Evolutionary conservation across 1,140 invertebrate species (phyloP).

Genomic region (Triops cancriformis): DNA sequence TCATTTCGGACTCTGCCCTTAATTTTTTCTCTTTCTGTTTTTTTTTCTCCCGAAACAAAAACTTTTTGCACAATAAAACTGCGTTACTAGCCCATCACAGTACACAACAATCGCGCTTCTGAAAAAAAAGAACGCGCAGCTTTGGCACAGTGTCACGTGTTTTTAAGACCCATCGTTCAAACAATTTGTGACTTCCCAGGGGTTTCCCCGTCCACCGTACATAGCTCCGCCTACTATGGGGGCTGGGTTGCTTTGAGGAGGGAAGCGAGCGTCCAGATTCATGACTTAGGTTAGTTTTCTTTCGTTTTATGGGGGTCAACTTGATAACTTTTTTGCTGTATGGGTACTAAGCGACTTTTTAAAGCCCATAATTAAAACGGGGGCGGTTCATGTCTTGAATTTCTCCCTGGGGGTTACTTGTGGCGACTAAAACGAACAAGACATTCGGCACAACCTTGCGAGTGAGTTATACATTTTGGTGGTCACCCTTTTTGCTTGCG

Average conservation of each 20-base stretch:
- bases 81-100: conserved; percentile 8
- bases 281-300: conserved; percentile 2
- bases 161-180: background rate
- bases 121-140: background rate
- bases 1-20: background rate
- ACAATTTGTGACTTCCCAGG: background rate
- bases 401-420: background rate
- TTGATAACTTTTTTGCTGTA: background rate
- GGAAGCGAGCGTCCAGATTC: background rate
- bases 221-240: background rate
- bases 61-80: background rate
- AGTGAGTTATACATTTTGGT: background rate
- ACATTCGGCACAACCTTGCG: conserved; percentile 8
- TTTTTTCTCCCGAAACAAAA: background rate
- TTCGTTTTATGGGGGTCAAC: background rate
- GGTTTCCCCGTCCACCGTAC: background rate
- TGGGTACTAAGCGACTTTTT: no score
- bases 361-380: no score
- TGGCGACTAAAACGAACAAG: conserved; percentile 3
- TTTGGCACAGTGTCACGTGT: conserved; percentile 9
- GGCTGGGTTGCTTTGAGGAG: background rate
- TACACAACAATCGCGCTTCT: background rate
- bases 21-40: background rate
- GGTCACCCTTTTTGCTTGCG: background rate
- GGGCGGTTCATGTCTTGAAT: no score